Evolutionary conservation across 2,888 invertebrate genomes (phyloP).

Genomic region (Autographa pulchrina): DNA sequence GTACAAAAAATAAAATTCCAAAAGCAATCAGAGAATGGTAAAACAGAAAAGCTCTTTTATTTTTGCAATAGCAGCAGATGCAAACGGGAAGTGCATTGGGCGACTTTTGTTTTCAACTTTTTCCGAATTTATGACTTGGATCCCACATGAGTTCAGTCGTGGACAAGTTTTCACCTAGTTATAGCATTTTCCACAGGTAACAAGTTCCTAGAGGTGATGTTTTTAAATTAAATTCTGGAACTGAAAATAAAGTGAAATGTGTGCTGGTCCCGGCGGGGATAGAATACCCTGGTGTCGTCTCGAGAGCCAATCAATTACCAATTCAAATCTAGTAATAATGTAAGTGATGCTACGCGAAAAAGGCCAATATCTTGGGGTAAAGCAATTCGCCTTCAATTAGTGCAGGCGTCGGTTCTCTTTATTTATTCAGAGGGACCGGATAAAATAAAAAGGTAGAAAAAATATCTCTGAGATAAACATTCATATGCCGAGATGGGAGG

Average conservation of each 20-base stretch:
- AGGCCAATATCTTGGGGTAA: constrained; percentile 62
- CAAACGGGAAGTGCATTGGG: constrained; percentile 64
- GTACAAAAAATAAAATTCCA: constrained; percentile 46
- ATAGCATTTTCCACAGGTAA: constrained; percentile 67
- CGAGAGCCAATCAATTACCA: constrained; percentile 64
- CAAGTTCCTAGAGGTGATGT: constrained; percentile 58
- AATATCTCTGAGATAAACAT: constrained; percentile 76
- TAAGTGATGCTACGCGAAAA: constrained; percentile 66
- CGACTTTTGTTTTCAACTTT: constrained; percentile 73
- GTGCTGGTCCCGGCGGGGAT: constrained; percentile 24
- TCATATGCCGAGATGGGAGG: constrained; percentile 69
- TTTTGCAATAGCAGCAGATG: constrained; percentile 58
- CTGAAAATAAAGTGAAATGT: constrained; percentile 43
- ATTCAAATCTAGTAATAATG: constrained; percentile 69
- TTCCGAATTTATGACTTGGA: constrained; percentile 72
- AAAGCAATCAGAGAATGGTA: constrained; percentile 58
- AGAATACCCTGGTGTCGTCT: constrained; percentile 22
- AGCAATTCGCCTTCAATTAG: constrained; percentile 79
- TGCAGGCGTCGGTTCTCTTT: constrained; percentile 71
- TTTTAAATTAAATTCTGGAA: constrained; percentile 61
- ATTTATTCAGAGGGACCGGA: constrained; percentile 79
- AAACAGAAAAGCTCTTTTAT: constrained; percentile 52
- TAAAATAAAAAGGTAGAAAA: constrained; percentile 75
- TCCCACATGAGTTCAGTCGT: constrained; percentile 72
- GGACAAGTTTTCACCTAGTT: constrained; percentile 75